Base-by-base conservation (phyloP, 1,140 invertebrate species). In the Diplogasteroides magnus region DNA sequence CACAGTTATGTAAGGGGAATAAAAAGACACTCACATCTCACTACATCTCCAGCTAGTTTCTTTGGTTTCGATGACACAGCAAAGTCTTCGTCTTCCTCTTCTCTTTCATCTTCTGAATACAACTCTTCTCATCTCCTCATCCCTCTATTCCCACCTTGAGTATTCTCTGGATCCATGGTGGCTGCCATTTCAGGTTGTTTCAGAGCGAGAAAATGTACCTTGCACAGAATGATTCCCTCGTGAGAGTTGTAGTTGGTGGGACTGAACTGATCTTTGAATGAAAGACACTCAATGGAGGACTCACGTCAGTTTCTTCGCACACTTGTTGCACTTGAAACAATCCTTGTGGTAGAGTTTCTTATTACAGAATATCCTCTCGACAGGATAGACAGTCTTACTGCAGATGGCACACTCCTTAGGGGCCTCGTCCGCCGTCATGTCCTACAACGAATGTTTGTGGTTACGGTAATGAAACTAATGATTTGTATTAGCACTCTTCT, bases 251-350 rank as follows among this genome's bases (percentile, higher is more conserved):
- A 80, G n/a, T 80, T 80, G 14, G 76, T 80, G 27, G 79, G 61
- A 31, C 78, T 80, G 57, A 68, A 74, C 72, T n/a, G 26, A 64
- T 37, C 15, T n/a, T n/a, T n/a, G n/a, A n/a, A n/a, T n/a, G n/a
- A 26, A 19, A 37, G 19, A 19, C 28, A 29, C 64, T 19, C n/a
- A 61, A 63, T 19, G 19, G 19, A 74, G 56, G n/a, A 72, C 76
- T 72, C 72, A 83, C 82, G 73, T 78, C 64, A 83, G 69, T 64
- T 76, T 79, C 37, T 82, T 79, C n/a, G 63, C 69, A 63, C 82
- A 83, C 37, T 76, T 83, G 25, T 59, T 72, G 71, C 82, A 83
- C 62, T 80, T 80, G 68, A 83, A 84, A 67, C 82, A 83, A 26
- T 66, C 48, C 63, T 78, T 77, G 62, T 83, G 82, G 68, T 83